These are phyloP conservation scores for Leptinotarsa haldemani DNA, from an alignment of 2,888 invertebrate species.

Conservation along the genomic window DNA sequence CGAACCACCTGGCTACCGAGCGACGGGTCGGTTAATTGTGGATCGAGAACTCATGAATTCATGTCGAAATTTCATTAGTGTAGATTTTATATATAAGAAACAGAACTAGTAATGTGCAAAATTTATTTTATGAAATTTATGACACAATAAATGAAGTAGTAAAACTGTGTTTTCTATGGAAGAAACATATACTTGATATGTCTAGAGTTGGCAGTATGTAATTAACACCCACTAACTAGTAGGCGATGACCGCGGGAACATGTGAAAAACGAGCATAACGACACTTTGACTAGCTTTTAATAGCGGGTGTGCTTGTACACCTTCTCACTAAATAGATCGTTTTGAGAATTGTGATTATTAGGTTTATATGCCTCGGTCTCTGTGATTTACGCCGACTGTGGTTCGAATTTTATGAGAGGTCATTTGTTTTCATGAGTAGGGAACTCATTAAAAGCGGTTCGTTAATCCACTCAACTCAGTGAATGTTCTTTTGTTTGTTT, in stretches of 20 bases:
- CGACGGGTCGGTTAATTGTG: too few species aligned
- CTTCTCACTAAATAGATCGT: constrained; percentile 25
- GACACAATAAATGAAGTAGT: not conserved
- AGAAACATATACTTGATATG: not conserved
- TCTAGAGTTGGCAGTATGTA: constrained; percentile 12
- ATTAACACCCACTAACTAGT: constrained; percentile 29
- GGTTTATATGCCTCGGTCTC: constrained; percentile 16
- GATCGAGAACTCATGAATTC: too few species aligned
- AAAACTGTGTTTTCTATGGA: constrained; percentile 2
- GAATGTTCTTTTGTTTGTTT: constrained; percentile 16
- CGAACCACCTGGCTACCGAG: too few species aligned
- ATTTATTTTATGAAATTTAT: not conserved
- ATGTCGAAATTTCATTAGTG: too few species aligned
- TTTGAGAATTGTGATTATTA: constrained; percentile 27
- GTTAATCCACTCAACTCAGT: not conserved
- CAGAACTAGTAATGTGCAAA: too few species aligned
- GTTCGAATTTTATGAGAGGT: constrained; percentile 21
- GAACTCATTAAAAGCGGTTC: constrained; percentile 21
- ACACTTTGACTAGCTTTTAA: constrained; percentile 33
- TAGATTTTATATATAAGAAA: too few species aligned
- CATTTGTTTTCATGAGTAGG: constrained; percentile 22
- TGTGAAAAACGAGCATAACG: constrained; percentile 28
- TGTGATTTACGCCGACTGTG: constrained; percentile 14
- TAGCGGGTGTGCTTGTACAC: not conserved
- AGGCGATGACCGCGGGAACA: constrained; percentile 17